Evolutionary conservation across 2,888 invertebrate species (phyloP).

Genomic region (Magallana nippona): DNA sequence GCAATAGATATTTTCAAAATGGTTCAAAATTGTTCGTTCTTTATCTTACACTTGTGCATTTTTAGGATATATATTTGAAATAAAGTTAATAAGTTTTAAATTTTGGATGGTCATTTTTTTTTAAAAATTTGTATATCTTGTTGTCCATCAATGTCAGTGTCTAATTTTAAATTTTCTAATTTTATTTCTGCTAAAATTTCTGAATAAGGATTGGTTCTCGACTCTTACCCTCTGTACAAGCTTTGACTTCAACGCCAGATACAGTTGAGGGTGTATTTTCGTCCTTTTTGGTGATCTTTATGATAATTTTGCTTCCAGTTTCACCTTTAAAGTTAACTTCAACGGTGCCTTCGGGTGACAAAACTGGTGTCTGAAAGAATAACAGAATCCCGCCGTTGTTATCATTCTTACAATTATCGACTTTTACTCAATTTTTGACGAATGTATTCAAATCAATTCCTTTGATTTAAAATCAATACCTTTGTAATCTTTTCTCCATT

Average conservation of each 20-base stretch:
- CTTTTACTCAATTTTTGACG: background rate
- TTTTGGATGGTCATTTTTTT: too few relatives aligned
- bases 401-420: background rate
- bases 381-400: too few relatives aligned
- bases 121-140: too few relatives aligned
- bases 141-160: too few relatives aligned
- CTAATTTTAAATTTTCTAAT: too few relatives aligned
- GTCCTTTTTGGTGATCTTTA: background rate
- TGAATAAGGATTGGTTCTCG: too few relatives aligned
- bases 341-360: background rate
- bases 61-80: too few relatives aligned
- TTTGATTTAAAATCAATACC: background rate
- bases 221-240: constrained; percentile 5
- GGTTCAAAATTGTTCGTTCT: too few relatives aligned
- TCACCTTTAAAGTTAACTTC: background rate
- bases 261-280: background rate
- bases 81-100: too few relatives aligned
- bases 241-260: background rate
- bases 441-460: background rate
- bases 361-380: background rate
- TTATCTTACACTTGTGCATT: too few relatives aligned
- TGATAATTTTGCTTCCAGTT: background rate
- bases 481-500: background rate
- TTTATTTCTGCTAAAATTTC: too few relatives aligned
- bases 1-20: too few relatives aligned